Percentiles rank a stretch among this genome's conserved stretches.
Evolutionary conservation across 30 jellyfish, hydroid and myxozoan species (phyloP).

Genomic region (Aurelia coerulea): DNA sequence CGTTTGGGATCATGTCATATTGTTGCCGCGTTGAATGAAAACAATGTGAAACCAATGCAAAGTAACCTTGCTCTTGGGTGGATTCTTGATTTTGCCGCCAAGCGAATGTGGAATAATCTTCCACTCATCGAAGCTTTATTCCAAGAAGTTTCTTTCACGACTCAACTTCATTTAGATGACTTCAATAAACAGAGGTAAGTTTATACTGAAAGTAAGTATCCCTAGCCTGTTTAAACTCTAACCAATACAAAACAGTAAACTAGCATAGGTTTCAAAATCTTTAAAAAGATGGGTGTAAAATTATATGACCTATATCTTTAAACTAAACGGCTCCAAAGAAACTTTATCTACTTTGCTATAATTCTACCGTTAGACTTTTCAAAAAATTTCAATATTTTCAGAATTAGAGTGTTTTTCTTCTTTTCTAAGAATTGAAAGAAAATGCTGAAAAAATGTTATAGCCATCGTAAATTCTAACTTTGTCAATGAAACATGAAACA

Average conservation of each 20-base stretch:
- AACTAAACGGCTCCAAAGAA: too few species aligned
- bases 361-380: too few species aligned
- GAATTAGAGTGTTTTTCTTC: too few species aligned
- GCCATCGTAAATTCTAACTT: too few species aligned
- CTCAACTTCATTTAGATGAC: neutral
- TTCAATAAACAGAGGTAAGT: neutral
- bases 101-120: conserved; percentile 5
- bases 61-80: conserved; percentile 34
- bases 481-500: too few species aligned
- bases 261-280: too few species aligned
- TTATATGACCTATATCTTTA: too few species aligned
- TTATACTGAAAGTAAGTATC: neutral
- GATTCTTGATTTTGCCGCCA: conserved; percentile 13
- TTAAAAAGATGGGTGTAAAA: too few species aligned
- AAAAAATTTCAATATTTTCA: too few species aligned
- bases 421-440: too few species aligned
- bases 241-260: neutral
- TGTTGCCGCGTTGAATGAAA: neutral
- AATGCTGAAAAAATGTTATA: too few species aligned
- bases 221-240: neutral
- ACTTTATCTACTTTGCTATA: too few species aligned
- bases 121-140: neutral
- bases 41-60: neutral
- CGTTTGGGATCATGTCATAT: conserved; percentile 36
- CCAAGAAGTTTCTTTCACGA: neutral